Percentiles rank a stretch among this genome's conserved stretches.
phyloP scores from a whole-genome alignment of 2,113 vertebrate species.

The Rhagologus leucostigma region DNA sequence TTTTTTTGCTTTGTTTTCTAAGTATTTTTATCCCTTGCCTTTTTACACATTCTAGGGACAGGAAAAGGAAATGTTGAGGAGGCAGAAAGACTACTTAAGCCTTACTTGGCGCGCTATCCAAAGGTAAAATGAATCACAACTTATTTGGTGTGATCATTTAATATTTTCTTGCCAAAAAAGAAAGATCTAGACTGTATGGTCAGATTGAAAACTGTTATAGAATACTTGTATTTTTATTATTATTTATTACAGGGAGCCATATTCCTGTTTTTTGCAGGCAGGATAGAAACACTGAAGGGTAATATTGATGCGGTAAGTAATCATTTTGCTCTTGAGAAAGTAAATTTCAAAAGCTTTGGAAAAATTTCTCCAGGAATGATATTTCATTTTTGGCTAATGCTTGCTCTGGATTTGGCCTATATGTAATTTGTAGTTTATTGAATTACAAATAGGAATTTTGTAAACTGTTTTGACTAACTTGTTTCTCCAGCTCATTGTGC shows the following conservation, averaged over 20 bases:
- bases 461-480: background rate
- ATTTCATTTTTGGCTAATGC: background rate
- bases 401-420: background rate
- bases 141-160: background rate
- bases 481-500: background rate
- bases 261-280: constrained; percentile 97
- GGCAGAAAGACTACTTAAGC: constrained; percentile 88
- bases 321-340: background rate
- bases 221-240: constrained; percentile 54
- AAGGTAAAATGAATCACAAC: constrained; percentile 75
- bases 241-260: constrained; percentile 87
- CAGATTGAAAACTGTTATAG: constrained; percentile 39
- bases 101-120: constrained; percentile 90
- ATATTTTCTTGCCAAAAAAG: background rate
- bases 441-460: background rate
- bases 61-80: constrained; percentile 92
- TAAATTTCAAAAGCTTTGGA: background rate
- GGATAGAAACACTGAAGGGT: constrained; percentile 96
- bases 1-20: background rate
- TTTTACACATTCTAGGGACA: constrained; percentile 78
- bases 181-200: background rate
- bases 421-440: background rate
- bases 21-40: background rate
- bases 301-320: constrained; percentile 89
- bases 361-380: background rate